These are phyloP conservation scores for Sus cebifrons DNA, from an alignment of 2,797 vertebrate genomes.

Conservation along the genomic window DNA sequence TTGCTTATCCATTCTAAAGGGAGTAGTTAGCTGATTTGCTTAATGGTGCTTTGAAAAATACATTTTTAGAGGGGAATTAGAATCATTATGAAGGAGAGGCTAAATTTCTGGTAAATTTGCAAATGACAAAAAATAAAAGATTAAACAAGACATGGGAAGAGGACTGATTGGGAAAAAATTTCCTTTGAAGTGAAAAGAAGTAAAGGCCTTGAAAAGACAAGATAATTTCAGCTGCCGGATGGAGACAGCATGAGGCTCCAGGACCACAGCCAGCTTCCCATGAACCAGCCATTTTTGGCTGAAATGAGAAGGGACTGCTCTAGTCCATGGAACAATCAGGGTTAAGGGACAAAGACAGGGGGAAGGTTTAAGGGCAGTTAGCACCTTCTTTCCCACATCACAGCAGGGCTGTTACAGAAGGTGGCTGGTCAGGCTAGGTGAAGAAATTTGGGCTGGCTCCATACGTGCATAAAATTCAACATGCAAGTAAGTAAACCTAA, in stretches of 20 bases:
- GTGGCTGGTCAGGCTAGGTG: not conserved
- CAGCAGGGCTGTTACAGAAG: not conserved
- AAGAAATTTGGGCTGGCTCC: not conserved
- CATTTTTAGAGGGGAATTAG: not conserved
- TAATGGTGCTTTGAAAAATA: not conserved
- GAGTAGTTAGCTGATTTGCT: not conserved
- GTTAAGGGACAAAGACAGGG: slow-evolving; percentile 16
- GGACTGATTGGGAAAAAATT: not conserved
- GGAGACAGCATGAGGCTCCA: not conserved
- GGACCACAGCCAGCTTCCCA: not conserved
- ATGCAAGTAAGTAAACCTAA: slow-evolving; percentile 20
- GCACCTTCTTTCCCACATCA: not conserved
- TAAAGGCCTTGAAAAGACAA: slow-evolving; percentile 19
- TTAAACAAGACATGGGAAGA: not conserved
- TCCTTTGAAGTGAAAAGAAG: not conserved
- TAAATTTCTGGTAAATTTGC: not conserved
- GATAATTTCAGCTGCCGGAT: slow-evolving; percentile 13
- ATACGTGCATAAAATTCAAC: not conserved
- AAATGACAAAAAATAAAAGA: not conserved
- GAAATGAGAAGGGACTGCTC: not conserved
- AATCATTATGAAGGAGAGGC: not conserved
- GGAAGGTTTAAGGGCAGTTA: not conserved
- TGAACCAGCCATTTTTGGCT: not conserved
- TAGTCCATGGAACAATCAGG: not conserved
- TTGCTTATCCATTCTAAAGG: too few species aligned